A percentile compares a stretch with the other conserved stretches of the same genome.
Evolutionary conservation across 53 echinoderm and acorn worm species (phyloP).

Genomic region (Echinometra lucunter): DNA sequence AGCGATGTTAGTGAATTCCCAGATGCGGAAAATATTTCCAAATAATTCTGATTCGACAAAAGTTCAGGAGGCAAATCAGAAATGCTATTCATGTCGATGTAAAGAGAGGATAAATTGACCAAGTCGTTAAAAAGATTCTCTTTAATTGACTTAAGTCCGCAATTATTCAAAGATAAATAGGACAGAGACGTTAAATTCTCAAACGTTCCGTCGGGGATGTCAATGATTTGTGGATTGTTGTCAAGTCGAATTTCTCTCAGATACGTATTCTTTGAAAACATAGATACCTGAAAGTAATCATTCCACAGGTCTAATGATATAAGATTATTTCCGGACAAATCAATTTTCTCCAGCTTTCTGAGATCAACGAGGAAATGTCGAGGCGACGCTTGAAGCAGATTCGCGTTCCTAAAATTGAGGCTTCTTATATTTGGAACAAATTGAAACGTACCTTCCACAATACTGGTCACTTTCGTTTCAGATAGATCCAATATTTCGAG

Average conservation of each 20-base stretch:
- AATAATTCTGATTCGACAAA: background rate
- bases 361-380: background rate
- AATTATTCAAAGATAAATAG: conserved; percentile 33
- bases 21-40: conserved; percentile 29
- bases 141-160: conserved; percentile 33
- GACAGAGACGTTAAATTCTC: conserved; percentile 31
- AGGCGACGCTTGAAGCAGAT: background rate
- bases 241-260: conserved; percentile 63
- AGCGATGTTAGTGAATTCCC: conserved; percentile 44
- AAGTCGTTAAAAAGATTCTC: conserved; percentile 1
- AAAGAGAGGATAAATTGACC: conserved; percentile 4
- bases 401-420: conserved; percentile 17
- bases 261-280: conserved; percentile 3
- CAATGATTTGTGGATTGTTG: background rate
- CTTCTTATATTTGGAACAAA: conserved; percentile 49
- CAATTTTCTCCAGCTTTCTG: background rate
- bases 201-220: conserved; percentile 51
- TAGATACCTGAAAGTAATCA: conserved; percentile 51
- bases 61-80: conserved; percentile 40
- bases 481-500: conserved; percentile 23
- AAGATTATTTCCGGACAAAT: conserved; percentile 45
- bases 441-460: background rate
- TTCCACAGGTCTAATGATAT: conserved; percentile 5
- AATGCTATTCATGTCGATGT: conserved; percentile 18
- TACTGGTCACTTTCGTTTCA: background rate